Evolutionary conservation across 2,113 vertebrate genomes (phyloP).

Genomic region (Corydoras maculifer): DNA sequence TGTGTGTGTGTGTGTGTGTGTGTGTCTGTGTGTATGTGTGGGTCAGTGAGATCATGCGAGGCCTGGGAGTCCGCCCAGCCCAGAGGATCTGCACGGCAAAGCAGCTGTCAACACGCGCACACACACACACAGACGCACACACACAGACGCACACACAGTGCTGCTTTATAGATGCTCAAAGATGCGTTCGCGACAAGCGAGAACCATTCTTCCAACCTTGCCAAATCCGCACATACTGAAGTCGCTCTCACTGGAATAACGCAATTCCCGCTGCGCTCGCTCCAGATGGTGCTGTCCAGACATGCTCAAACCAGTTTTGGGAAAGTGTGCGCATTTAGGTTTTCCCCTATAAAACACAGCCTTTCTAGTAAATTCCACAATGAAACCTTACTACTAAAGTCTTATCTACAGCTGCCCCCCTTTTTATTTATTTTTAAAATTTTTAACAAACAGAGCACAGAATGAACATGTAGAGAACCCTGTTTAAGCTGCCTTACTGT

Average conservation of each 20-base stretch:
- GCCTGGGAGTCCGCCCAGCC: constrained; percentile 46
- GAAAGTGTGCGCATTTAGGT: background rate
- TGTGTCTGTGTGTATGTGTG: background rate
- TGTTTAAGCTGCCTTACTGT: too few species aligned
- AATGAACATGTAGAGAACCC: too few species aligned
- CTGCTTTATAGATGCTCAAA: background rate
- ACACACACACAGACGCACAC: constrained; percentile 2
- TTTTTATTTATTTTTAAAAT: background rate
- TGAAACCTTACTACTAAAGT: background rate
- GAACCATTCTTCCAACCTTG: background rate
- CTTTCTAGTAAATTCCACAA: background rate
- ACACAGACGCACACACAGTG: background rate
- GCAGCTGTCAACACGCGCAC: constrained; percentile 46
- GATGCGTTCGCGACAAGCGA: constrained; percentile 20
- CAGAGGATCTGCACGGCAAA: constrained; percentile 40
- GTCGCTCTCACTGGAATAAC: constrained; percentile 11
- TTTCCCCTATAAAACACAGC: background rate
- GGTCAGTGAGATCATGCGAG: constrained; percentile 40
- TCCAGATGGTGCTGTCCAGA: constrained; percentile 32
- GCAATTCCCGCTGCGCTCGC: constrained; percentile 9
- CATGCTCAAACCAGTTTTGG: constrained; percentile 17
- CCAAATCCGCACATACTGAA: constrained; percentile 16
- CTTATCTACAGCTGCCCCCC: background rate
- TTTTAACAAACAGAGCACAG: background rate
- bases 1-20: constrained; percentile 3